These are phyloP conservation scores for Ecliptopera silaceata DNA, from an alignment of 2,888 invertebrate species.

Conservation along the genomic window DNA sequence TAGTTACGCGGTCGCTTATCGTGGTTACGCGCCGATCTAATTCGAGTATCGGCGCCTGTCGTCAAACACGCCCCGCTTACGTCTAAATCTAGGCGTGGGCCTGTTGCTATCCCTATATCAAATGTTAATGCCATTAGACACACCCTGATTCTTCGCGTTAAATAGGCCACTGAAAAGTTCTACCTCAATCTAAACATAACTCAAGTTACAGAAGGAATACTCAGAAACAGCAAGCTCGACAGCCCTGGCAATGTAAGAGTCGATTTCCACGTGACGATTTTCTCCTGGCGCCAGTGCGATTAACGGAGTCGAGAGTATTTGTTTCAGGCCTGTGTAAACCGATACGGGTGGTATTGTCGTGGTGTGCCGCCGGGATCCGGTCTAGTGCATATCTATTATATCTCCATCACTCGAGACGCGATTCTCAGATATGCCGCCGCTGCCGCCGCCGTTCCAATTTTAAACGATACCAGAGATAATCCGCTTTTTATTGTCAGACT, in stretches of 20 bases:
- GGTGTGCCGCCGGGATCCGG: slow-evolving; percentile 68
- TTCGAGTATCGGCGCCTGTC: slow-evolving; percentile 72
- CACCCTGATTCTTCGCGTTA: slow-evolving; percentile 38
- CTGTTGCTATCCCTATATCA: slow-evolving; percentile 50
- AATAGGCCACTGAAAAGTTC: slow-evolving; percentile 12
- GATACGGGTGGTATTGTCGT: slow-evolving; percentile 75
- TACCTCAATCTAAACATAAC: neutral
- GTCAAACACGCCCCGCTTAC: slow-evolving; percentile 63
- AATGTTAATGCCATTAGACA: slow-evolving; percentile 43
- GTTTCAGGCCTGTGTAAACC: slow-evolving; percentile 75
- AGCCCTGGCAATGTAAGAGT: slow-evolving; percentile 46
- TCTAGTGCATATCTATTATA: slow-evolving; percentile 79
- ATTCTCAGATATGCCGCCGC: slow-evolving; percentile 58
- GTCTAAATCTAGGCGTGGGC: slow-evolving; percentile 63
- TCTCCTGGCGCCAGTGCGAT: slow-evolving; percentile 74
- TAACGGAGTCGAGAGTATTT: slow-evolving; percentile 72
- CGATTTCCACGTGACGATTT: slow-evolving; percentile 70
- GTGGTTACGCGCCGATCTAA: slow-evolving; percentile 68
- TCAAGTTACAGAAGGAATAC: slow-evolving; percentile 4
- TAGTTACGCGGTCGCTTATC: slow-evolving; percentile 70
- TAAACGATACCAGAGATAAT: slow-evolving; percentile 66
- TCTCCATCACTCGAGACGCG: slow-evolving; percentile 65
- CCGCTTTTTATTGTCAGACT: slow-evolving; percentile 64
- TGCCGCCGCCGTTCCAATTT: slow-evolving; percentile 62
- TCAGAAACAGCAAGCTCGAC: slow-evolving; percentile 16